A percentile compares a stretch with the other conserved stretches of the same genome.
phyloP scores from a whole-genome alignment of 2,888 invertebrate species.

The Watsonalla binaria region DNA sequence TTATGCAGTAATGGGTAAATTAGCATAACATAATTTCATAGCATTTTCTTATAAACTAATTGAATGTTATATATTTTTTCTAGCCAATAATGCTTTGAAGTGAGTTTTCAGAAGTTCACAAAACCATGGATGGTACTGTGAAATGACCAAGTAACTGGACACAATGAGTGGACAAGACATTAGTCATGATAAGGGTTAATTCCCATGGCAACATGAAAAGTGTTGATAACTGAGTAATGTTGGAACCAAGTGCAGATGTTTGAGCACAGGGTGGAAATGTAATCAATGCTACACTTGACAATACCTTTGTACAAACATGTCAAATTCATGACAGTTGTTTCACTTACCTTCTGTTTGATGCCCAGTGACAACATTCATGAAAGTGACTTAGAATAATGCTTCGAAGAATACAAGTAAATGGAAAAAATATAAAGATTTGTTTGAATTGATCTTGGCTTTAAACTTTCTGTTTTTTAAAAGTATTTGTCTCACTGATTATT shows the following conservation, averaged over 20 bases:
- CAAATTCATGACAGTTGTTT: conserved; percentile 54
- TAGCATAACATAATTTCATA: conserved; percentile 5
- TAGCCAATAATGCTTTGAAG: conserved; percentile 36
- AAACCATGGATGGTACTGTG: conserved; percentile 67
- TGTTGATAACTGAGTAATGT: conserved; percentile 54
- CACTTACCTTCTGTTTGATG: not conserved
- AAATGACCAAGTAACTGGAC: conserved; percentile 44
- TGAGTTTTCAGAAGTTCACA: conserved; percentile 22
- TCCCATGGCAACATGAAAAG: conserved; percentile 48
- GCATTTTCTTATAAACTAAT: conserved; percentile 11
- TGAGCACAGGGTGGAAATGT: conserved; percentile 72
- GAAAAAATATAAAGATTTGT: conserved; percentile 7
- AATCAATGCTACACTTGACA: conserved; percentile 71
- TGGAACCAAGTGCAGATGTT: conserved; percentile 46
- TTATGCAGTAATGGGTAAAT: not conserved
- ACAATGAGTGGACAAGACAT: conserved; percentile 21
- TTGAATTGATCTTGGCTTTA: conserved; percentile 6
- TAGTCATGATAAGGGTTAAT: conserved; percentile 37
- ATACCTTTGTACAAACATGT: conserved; percentile 45
- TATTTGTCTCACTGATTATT: conserved; percentile 16
- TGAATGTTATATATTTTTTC: conserved; percentile 40
- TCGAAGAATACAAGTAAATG: conserved; percentile 16
- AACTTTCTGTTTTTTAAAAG: conserved; percentile 3
- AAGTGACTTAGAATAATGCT: conserved; percentile 39
- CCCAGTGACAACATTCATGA: conserved; percentile 36